Evolutionary conservation across 1,140 invertebrate genomes (phyloP).

Genomic region (Proales similis): DNA sequence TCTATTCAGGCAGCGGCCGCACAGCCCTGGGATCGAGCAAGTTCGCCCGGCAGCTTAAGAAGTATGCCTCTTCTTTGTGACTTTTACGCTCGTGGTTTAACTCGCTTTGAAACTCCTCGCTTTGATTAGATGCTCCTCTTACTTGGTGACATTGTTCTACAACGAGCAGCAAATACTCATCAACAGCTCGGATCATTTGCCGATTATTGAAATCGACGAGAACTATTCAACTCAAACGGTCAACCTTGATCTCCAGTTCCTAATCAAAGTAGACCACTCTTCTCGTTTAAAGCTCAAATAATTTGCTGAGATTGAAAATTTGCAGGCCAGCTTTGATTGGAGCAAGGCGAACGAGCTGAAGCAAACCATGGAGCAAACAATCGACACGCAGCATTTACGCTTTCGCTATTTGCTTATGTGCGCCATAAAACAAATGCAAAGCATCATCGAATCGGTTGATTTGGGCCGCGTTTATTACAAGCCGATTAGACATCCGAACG

Average conservation of each 20-base stretch:
- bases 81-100: not conserved
- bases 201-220: constrained; percentile 91
- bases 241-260: constrained; percentile 87
- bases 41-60: constrained; percentile 36
- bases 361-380: constrained; percentile 27
- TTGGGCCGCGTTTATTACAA: constrained; percentile 23
- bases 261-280: constrained; percentile 72
- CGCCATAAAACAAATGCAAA: constrained; percentile 34
- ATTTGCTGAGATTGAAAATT: not conserved
- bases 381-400: constrained; percentile 6
- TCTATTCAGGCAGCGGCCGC: no score
- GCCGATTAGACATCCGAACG: constrained; percentile 20
- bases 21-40: no score
- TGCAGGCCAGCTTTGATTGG: constrained; percentile 28
- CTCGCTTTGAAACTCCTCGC: not conserved
- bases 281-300: not conserved
- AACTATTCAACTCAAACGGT: constrained; percentile 75
- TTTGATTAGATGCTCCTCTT: constrained; percentile 54
- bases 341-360: constrained; percentile 18
- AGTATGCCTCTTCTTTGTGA: not conserved
- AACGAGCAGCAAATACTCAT: constrained; percentile 87
- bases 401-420: constrained; percentile 22
- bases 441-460: not conserved
- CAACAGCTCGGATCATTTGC: constrained; percentile 89
- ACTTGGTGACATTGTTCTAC: constrained; percentile 80